Evolutionary conservation across 2,797 vertebrate species (phyloP).

Genomic region (Brachyrhaphis roseni): DNA sequence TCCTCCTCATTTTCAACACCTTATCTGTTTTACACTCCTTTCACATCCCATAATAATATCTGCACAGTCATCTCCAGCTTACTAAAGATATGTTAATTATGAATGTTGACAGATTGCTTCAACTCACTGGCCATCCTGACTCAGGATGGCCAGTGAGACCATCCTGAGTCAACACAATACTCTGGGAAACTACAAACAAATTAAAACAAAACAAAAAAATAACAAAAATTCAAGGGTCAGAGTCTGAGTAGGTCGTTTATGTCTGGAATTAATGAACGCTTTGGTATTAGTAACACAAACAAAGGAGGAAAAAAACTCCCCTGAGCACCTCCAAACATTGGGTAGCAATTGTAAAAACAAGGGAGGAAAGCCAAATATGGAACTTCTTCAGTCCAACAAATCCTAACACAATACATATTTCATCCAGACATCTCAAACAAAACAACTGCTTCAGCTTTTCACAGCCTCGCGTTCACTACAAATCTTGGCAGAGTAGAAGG

Average conservation of each 20-base stretch:
- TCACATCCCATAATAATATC: conserved; percentile 4
- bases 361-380: not conserved
- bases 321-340: conserved; percentile 37
- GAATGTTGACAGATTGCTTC: conserved; percentile 29
- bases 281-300: conserved; percentile 27
- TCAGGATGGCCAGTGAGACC: conserved; percentile 37
- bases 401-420: not conserved
- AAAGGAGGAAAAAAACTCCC: conserved; percentile 7
- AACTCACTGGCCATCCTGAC: too few relatives aligned
- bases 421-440: not conserved
- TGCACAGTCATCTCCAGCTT: conserved; percentile 42
- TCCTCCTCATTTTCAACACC: conserved; percentile 50
- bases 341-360: conserved; percentile 41
- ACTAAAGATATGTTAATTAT: conserved; percentile 60
- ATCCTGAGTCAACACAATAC: conserved; percentile 61
- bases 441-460: not conserved
- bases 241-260: conserved; percentile 25
- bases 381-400: not conserved
- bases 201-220: conserved; percentile 23
- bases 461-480: not conserved
- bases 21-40: conserved; percentile 6
- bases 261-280: conserved; percentile 48
- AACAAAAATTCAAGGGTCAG: conserved; percentile 35
- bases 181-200: conserved; percentile 36
- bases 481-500: not conserved